Evolutionary conservation across 2,113 vertebrate species (phyloP).

Genomic region (Lepisosteus oculatus): DNA sequence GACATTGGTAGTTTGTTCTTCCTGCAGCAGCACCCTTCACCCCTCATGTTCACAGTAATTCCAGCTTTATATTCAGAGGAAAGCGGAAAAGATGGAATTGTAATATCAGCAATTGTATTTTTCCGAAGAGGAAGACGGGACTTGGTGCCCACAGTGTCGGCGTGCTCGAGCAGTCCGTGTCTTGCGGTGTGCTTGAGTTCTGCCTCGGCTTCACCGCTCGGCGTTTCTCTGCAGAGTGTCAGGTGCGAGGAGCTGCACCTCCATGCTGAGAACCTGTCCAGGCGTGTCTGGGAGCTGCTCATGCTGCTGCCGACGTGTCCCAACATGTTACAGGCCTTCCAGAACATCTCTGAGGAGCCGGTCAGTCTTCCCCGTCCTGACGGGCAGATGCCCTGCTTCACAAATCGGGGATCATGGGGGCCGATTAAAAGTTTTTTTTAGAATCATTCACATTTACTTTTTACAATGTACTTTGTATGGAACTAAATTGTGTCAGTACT

Average conservation of each 20-base stretch:
- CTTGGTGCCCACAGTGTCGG: background rate
- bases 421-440: no score
- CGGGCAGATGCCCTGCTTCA: no score
- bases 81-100: no score
- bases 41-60: no score
- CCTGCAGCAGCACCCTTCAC: background rate
- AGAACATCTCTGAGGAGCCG: constrained; percentile 93
- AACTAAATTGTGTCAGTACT: no score
- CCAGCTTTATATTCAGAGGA: no score
- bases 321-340: constrained; percentile 97
- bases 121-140: no score
- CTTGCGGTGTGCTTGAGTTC: background rate
- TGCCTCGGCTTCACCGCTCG: background rate
- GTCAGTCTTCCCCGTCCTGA: constrained; percentile 51
- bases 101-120: no score
- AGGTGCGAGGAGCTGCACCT: constrained; percentile 96
- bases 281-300: constrained; percentile 94
- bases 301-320: constrained; percentile 97
- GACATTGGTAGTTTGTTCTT: background rate
- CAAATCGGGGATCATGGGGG: no score
- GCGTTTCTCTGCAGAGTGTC: constrained; percentile 63
- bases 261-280: constrained; percentile 94
- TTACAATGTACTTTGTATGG: no score
- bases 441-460: no score
- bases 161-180: background rate